These are phyloP conservation scores for Drosophila sordidula DNA, from an alignment of 2,888 invertebrate genomes.

Conservation along the genomic window DNA sequence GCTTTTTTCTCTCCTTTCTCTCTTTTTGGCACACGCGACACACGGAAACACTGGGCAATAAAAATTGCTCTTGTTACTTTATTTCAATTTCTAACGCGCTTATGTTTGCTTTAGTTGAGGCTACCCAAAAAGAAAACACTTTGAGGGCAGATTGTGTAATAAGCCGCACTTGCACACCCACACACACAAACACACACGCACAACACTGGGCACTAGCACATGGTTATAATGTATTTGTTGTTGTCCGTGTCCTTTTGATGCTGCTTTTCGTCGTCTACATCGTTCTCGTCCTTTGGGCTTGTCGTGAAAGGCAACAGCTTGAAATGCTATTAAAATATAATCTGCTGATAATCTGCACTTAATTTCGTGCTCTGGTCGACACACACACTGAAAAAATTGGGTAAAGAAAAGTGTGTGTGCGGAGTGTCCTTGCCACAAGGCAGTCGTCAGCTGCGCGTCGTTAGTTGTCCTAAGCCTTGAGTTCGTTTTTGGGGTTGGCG, in stretches of 20 bases:
- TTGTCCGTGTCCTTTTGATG: slow-evolving; percentile 38
- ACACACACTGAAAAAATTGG: slow-evolving; percentile 1
- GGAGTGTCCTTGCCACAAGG: slow-evolving; percentile 36
- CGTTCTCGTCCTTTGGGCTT: slow-evolving; percentile 28
- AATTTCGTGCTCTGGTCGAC: slow-evolving; percentile 72
- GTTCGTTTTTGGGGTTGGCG: not conserved
- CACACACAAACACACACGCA: slow-evolving; percentile 12
- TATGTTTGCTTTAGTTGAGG: slow-evolving; percentile 48
- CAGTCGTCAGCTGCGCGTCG: slow-evolving; percentile 64
- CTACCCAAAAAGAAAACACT: slow-evolving; percentile 23
- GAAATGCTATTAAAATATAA: slow-evolving; percentile 82
- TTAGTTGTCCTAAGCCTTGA: slow-evolving; percentile 31
- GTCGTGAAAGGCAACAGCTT: slow-evolving; percentile 76
- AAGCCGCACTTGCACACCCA: slow-evolving; percentile 62
- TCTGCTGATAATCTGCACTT: slow-evolving; percentile 80
- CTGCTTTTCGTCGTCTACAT: slow-evolving; percentile 8
- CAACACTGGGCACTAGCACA: slow-evolving; percentile 24
- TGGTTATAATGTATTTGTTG: slow-evolving; percentile 46
- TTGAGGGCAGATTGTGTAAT: slow-evolving; percentile 58
- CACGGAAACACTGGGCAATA: slow-evolving; percentile 56
- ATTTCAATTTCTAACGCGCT: slow-evolving; percentile 67
- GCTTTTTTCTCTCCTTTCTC: slow-evolving; percentile 9
- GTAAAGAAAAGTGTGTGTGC: not conserved
- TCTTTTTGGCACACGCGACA: slow-evolving; percentile 27
- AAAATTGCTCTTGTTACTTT: slow-evolving; percentile 49